phyloP scores from a whole-genome alignment of 2,113 vertebrate species.

The Circaetus cinerascens region DNA sequence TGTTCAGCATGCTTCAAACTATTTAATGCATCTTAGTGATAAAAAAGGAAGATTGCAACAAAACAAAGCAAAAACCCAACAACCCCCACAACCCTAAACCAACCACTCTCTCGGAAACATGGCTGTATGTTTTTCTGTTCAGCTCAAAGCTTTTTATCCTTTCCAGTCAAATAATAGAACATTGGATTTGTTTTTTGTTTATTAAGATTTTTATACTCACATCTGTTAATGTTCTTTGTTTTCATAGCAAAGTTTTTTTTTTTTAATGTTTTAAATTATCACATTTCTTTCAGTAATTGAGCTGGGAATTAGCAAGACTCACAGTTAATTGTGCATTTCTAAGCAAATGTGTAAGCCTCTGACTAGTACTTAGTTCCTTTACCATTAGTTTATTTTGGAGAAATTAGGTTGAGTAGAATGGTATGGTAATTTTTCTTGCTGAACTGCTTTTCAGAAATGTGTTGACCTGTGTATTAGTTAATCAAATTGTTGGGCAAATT shows the following conservation, averaged over 20 bases:
- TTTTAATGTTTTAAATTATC: neutral
- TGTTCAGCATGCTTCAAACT: neutral
- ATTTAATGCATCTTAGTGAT: neutral
- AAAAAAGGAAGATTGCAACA: neutral
- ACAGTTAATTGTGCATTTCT: slow-evolving; percentile 20
- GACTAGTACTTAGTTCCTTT: neutral
- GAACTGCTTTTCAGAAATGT: neutral
- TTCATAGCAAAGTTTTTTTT: neutral
- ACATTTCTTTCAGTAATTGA: slow-evolving; percentile 23
- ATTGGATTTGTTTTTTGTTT: neutral
- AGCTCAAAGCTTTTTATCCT: neutral
- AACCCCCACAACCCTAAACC: rapidly evolving
- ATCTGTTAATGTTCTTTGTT: neutral
- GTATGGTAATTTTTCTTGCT: neutral
- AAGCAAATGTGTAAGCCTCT: neutral
- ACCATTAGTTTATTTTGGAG: neutral
- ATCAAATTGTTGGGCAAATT: neutral
- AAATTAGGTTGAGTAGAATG: neutral
- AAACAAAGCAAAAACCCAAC: neutral
- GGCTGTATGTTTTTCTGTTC: neutral
- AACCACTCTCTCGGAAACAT: neutral
- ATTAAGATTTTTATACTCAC: neutral
- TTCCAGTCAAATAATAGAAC: neutral
- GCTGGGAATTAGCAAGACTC: neutral
- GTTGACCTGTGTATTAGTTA: neutral